These are phyloP conservation scores for Plodia interpunctella DNA, from an alignment of 1,140 invertebrate genomes.

Conservation along the genomic window DNA sequence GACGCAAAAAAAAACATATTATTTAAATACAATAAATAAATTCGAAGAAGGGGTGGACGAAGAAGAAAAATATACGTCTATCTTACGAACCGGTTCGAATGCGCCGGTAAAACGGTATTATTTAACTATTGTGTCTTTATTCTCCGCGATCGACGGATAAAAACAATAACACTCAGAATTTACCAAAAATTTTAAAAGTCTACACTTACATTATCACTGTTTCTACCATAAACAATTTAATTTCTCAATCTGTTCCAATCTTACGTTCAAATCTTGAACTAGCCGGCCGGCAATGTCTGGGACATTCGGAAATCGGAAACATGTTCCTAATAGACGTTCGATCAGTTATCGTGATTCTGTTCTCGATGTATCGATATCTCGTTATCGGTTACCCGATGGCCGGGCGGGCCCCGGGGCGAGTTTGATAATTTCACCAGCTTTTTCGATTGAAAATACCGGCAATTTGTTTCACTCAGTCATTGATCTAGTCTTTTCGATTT, in stretches of 20 bases:
- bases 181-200: no score
- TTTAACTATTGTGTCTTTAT: no score
- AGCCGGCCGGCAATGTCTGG: neutral
- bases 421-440: neutral
- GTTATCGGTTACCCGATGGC: neutral
- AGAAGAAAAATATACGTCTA: no score
- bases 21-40: no score
- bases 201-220: no score
- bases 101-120: no score
- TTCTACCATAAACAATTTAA: neutral
- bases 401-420: neutral
- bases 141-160: no score
- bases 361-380: conserved; percentile 5
- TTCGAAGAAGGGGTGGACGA: no score
- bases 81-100: no score
- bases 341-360: conserved; percentile 10
- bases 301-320: neutral
- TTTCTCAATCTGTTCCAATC: neutral
- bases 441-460: neutral
- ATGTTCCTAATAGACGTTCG: neutral
- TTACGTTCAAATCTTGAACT: neutral
- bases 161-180: no score
- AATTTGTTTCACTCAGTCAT: neutral
- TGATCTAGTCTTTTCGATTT: neutral
- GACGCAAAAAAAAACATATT: no score